These are phyloP conservation scores for Eucidaris tribuloides DNA, from an alignment of 35 echinoderm and acorn worm genomes.

Conservation along the genomic window DNA sequence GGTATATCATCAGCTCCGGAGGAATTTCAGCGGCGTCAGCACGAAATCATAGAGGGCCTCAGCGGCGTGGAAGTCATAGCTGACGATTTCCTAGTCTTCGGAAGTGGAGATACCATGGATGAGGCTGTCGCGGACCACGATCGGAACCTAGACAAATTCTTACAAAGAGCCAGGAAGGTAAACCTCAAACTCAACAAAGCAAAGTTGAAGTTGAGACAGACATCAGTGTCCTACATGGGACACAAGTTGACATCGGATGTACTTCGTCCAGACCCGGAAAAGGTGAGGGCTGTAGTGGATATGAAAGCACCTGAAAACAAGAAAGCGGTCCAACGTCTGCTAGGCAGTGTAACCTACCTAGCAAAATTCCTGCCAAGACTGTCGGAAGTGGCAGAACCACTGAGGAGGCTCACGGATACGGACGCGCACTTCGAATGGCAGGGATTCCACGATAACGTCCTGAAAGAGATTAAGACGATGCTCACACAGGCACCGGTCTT, in stretches of 20 bases:
- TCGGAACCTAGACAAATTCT: background rate
- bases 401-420: constrained; percentile 13
- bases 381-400: constrained; percentile 6
- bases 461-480: constrained; percentile 45
- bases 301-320: constrained; percentile 34
- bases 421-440: constrained; percentile 42
- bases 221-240: constrained; percentile 45
- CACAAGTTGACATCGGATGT: constrained; percentile 16
- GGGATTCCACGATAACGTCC: constrained; percentile 34
- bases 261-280: constrained; percentile 34
- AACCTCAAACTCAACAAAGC: constrained; percentile 34
- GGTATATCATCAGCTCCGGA: constrained; percentile 46
- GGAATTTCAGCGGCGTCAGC: constrained; percentile 50
- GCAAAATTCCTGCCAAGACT: constrained; percentile 17
- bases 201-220: constrained; percentile 3
- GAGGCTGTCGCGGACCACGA: constrained; percentile 2
- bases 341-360: constrained; percentile 44
- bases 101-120: background rate
- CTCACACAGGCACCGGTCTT: constrained; percentile 38
- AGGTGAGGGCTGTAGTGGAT: constrained; percentile 4
- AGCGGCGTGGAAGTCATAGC: constrained; percentile 14
- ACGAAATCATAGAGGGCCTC: constrained; percentile 35
- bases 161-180: background rate
- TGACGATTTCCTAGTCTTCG: constrained; percentile 45
- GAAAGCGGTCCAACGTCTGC: background rate